Conservation (phyloP, 2,113 vertebrate genomes). For the Phycodurus eques region DNA sequence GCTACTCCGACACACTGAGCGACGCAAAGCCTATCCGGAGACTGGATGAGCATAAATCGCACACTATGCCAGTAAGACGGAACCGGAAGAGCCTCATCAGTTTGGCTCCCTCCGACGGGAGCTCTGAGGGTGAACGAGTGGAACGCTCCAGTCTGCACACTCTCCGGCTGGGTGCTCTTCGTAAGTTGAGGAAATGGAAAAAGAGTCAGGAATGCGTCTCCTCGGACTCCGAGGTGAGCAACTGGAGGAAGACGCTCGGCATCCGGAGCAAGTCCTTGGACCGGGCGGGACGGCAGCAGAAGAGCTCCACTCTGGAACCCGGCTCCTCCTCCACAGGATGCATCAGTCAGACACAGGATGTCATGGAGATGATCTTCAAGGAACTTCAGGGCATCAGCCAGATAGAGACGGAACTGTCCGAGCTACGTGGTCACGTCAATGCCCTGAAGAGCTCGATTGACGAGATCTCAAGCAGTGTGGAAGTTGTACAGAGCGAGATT, state of each 20-base stretch:
- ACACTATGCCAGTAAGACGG: constrained; percentile 92
- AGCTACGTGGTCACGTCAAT: constrained; percentile 93
- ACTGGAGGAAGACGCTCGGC: constrained; percentile 89
- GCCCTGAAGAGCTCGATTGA: constrained; percentile 97
- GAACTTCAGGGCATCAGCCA: constrained; percentile 99
- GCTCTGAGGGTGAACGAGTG: constrained; percentile 90
- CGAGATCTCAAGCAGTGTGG: constrained; percentile 97
- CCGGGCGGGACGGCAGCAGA: constrained; percentile 85
- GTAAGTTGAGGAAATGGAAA: constrained; percentile 95
- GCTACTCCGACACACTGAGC: constrained; percentile 84
- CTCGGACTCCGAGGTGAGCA: constrained; percentile 93
- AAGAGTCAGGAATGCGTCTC: constrained; percentile 97
- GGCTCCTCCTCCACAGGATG: constrained; percentile 93
- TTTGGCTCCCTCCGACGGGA: constrained; percentile 92
- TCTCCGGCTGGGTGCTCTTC: constrained; percentile 87
- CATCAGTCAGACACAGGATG: constrained; percentile 96
- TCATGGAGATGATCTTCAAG: constrained; percentile 99
- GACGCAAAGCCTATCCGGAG: constrained; percentile 79
- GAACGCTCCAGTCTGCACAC: constrained; percentile 84
- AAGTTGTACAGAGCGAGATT: constrained; percentile 97
- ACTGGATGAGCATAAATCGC: constrained; percentile 76
- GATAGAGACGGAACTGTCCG: constrained; percentile 94
- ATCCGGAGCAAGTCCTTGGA: constrained; percentile 96
- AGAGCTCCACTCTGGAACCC: constrained; percentile 84
- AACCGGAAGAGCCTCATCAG: constrained; percentile 95